These are phyloP conservation scores for Colius striatus DNA, from an alignment of 2,113 vertebrate species.

Conservation along the genomic window DNA sequence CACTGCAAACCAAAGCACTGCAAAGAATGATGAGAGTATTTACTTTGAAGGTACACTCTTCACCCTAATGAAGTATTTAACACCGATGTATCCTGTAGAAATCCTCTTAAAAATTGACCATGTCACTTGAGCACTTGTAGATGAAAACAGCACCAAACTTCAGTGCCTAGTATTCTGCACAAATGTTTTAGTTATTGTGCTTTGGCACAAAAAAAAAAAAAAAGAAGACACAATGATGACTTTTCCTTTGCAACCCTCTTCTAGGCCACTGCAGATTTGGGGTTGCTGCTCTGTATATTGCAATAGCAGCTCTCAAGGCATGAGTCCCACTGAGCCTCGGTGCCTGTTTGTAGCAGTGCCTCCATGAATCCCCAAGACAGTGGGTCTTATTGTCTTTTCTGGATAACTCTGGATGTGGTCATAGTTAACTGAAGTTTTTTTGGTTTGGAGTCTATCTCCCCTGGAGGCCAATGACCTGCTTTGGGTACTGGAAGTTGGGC, in stretches of 20 bases:
- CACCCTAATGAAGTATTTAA: not conserved
- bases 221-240: not conserved
- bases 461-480: accelerated
- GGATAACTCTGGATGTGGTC: not conserved
- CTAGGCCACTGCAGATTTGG: not conserved
- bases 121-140: accelerated
- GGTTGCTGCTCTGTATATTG: accelerated
- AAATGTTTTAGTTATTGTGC: not conserved
- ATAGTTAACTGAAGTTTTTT: not conserved
- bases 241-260: not conserved
- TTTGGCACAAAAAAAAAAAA: not conserved
- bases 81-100: not conserved
- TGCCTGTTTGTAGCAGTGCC: not conserved
- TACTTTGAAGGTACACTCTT: not conserved
- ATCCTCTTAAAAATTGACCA: not conserved
- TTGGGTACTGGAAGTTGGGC: not conserved
- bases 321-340: accelerated
- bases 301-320: not conserved
- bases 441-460: not conserved
- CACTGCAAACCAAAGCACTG: not conserved
- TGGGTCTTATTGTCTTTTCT: not conserved
- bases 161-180: not conserved
- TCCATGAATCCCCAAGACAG: not conserved
- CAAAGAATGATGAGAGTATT: not conserved
- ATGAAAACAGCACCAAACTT: not conserved